These are phyloP conservation scores for Pristis pectinata DNA, from an alignment of 2,797 vertebrate genomes.

Conservation along the genomic window DNA sequence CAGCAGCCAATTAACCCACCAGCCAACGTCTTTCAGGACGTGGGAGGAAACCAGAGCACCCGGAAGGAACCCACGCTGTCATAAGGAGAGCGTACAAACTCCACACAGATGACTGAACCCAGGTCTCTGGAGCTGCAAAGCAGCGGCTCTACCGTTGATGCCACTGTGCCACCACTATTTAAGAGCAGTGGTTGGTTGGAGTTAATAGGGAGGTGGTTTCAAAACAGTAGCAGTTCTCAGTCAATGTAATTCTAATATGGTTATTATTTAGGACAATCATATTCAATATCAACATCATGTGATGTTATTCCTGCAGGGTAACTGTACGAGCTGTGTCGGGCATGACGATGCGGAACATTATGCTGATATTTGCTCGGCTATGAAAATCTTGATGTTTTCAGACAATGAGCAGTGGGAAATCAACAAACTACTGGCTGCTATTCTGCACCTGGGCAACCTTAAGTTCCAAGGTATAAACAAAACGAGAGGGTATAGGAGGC, in stretches of 20 bases:
- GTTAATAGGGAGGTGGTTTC: background rate
- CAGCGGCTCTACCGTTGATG: too few species aligned
- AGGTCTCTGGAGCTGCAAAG: too few species aligned
- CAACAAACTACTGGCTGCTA: constrained; percentile 79
- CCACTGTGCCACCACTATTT: background rate
- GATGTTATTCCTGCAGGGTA: constrained; percentile 60
- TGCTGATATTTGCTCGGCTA: constrained; percentile 76
- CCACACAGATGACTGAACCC: too few species aligned
- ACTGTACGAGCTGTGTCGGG: constrained; percentile 77
- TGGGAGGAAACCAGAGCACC: too few species aligned
- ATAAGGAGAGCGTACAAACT: too few species aligned
- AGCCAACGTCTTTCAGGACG: too few species aligned
- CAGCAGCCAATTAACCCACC: too few species aligned
- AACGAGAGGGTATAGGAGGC: background rate
- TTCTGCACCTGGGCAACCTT: constrained; percentile 88
- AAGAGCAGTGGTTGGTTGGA: too few species aligned
- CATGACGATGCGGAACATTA: constrained; percentile 77
- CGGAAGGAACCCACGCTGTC: too few species aligned
- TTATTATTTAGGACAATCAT: background rate
- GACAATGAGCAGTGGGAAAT: constrained; percentile 84
- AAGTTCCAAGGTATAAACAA: constrained; percentile 66
- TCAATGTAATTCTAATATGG: background rate
- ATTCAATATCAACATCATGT: background rate
- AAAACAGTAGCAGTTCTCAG: background rate
- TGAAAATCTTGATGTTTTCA: constrained; percentile 91